Conservation (phyloP, 2,888 invertebrate genomes). For the Dicroscelio sp. region DNA sequence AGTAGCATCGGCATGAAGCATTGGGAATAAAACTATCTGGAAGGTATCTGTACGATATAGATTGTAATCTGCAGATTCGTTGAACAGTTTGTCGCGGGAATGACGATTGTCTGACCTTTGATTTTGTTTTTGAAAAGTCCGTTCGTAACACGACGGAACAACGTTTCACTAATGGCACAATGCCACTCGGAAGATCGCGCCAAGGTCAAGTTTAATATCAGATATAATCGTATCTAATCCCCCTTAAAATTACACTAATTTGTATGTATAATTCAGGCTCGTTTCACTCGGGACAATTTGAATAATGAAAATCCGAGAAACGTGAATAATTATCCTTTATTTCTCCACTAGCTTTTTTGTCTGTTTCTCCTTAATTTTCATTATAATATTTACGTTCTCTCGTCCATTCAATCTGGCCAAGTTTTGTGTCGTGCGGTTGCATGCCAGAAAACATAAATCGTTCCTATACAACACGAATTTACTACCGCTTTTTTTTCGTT, state of each 20-base stretch:
- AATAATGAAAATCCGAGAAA: conserved; percentile 72
- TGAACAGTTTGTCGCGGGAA: conserved; percentile 9
- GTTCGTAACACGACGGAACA: conserved; percentile 19
- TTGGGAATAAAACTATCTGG: too few species aligned
- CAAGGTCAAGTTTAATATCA: conserved; percentile 75
- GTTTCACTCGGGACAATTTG: conserved; percentile 61
- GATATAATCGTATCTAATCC: conserved; percentile 73
- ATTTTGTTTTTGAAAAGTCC: conserved; percentile 1
- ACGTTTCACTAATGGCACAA: conserved; percentile 43
- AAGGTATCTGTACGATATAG: too few species aligned
- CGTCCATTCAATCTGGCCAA: conserved; percentile 30
- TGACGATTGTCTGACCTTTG: conserved; percentile 20
- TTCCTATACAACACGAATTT: too few species aligned
- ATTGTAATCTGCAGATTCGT: too few species aligned
- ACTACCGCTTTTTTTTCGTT: too few species aligned
- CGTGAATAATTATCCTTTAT: conserved; percentile 72
- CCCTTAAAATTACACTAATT: conserved; percentile 76
- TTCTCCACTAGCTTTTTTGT: conserved; percentile 21
- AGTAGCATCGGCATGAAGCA: too few species aligned
- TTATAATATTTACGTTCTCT: conserved; percentile 47
- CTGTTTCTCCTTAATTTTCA: too few species aligned
- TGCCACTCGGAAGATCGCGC: conserved; percentile 29
- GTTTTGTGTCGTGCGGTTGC: neutral
- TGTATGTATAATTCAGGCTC: conserved; percentile 73
- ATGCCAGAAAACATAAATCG: too few species aligned